Evolutionary conservation across 2,113 vertebrate genomes (phyloP), one percentile per base, ranked within the genome.

Genomic region (Ardeotis arabs): DNA sequence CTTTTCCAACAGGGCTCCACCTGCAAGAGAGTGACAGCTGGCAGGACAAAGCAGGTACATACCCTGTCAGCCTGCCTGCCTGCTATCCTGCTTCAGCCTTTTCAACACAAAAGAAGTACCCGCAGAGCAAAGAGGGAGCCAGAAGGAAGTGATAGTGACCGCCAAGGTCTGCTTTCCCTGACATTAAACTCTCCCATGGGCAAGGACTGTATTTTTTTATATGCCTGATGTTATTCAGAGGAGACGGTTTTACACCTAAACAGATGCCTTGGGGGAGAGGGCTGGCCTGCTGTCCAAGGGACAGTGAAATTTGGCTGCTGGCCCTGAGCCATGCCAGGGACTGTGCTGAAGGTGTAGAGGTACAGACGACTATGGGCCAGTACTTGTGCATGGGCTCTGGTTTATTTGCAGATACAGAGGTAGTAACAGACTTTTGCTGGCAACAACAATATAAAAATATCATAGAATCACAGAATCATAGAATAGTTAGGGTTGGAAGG

Each of bases 321-420:
- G 22, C 41, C 22, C 47, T 60, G 5, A 44, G 35, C 41, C 41
- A 3, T 35, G 15, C 16, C 23, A 29, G 79, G 27, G 53, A 7
- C 39, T 7, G 24, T 33, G 45, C 15, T 66, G 76, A 19, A 0
- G 0, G n/a, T 49, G 35, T 67, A 72, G 70, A 44, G 19, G n/a
- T 24, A 44, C 58, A 31, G 28, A 52, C 0, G 0, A 47, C 17
- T 45, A 10, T 1, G 2, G 64, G 29, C 15, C 70, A 41, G n/a
- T 25, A n/a, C n/a, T 25, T 60, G 8, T 37, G n/a, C 47, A 13
- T 7, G 13, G 27, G 27, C 47, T 55, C 19, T 44, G 31, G 27
- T 56, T 67, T 55, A 49, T 37, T 44, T 70, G 52, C 52, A 82
- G 39, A 55, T 60, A 22, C 3, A 44, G 53, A 49, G 5, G 47